Evolutionary conservation across 2,888 invertebrate species (phyloP).

Genomic region (Hirtodrosophila histrioides): DNA sequence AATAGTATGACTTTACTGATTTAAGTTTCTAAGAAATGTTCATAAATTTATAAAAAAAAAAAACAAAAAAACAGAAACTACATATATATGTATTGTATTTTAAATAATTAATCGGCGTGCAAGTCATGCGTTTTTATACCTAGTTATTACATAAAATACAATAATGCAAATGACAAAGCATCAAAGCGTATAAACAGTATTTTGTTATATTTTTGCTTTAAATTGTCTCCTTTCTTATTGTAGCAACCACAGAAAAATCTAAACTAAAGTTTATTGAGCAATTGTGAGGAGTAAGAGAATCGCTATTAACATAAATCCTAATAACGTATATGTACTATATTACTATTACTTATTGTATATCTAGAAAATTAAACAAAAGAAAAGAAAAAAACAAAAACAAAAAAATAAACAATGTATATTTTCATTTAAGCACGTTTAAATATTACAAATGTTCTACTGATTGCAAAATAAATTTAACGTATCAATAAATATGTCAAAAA

Average conservation of each 20-base stretch:
- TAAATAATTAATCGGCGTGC: conserved; percentile 50
- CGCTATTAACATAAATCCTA: conserved; percentile 75
- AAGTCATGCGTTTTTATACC: conserved; percentile 70
- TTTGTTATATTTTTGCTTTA: conserved; percentile 75
- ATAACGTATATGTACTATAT: conserved; percentile 58
- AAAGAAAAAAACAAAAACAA: conserved; percentile 9
- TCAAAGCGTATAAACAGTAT: conserved; percentile 71
- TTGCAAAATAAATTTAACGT: conserved; percentile 69
- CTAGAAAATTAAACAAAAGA: conserved; percentile 61
- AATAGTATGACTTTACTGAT: conserved; percentile 25
- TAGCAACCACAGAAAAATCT: conserved; percentile 49
- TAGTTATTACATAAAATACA: conserved; percentile 60
- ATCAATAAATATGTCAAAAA: conserved; percentile 64
- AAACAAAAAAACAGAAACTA: conserved; percentile 17
- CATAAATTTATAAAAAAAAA: conserved; percentile 27
- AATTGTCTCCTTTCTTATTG: conserved; percentile 57
- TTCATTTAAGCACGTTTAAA: conserved; percentile 78
- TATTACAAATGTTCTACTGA: conserved; percentile 75
- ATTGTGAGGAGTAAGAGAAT: conserved; percentile 40
- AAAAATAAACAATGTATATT: conserved; percentile 70
- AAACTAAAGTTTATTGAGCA: conserved; percentile 12
- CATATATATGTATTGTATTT: conserved; percentile 59
- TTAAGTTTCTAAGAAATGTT: conserved; percentile 36
- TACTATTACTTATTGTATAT: conserved; percentile 77
- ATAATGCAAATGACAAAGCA: conserved; percentile 72